A percentile compares a stretch with the other conserved stretches of the same genome.
Conservation (phyloP, 2,113 vertebrate genomes). For the Hippolais icterina region DNA sequence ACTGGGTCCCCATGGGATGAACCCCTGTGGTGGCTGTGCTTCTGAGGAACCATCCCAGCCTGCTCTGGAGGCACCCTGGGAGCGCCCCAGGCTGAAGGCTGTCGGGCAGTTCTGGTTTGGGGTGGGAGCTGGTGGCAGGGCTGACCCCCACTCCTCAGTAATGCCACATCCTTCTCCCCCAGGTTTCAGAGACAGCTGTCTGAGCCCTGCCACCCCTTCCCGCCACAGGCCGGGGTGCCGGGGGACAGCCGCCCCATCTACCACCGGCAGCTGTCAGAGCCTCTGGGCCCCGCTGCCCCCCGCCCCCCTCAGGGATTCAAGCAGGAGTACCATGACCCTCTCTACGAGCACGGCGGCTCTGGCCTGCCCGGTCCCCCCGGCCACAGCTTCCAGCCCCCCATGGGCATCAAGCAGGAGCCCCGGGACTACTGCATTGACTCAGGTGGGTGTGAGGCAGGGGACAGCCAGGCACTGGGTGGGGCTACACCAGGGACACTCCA, state of each 20-base stretch:
- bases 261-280: constrained; percentile 94
- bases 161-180: accelerated
- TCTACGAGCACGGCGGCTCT: constrained; percentile 86
- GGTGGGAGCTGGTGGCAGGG: accelerated
- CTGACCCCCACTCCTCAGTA: accelerated
- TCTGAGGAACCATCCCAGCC: background rate
- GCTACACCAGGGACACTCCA: background rate
- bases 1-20: accelerated
- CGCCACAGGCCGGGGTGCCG: constrained; percentile 76
- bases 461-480: accelerated
- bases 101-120: accelerated
- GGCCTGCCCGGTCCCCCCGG: constrained; percentile 74
- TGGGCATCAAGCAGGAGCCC: constrained; percentile 96
- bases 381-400: constrained; percentile 82
- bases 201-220: constrained; percentile 85
- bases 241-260: constrained; percentile 85
- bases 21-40: background rate
- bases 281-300: constrained; percentile 78
- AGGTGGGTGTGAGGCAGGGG: constrained; percentile 73
- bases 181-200: constrained; percentile 97
- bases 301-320: constrained; percentile 89
- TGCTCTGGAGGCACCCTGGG: background rate
- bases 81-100: background rate
- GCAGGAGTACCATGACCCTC: constrained; percentile 89
- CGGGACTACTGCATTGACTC: constrained; percentile 95